phyloP scores from a whole-genome alignment of 2,888 invertebrate genomes.

The Drosophila pseudotalamancana region DNA sequence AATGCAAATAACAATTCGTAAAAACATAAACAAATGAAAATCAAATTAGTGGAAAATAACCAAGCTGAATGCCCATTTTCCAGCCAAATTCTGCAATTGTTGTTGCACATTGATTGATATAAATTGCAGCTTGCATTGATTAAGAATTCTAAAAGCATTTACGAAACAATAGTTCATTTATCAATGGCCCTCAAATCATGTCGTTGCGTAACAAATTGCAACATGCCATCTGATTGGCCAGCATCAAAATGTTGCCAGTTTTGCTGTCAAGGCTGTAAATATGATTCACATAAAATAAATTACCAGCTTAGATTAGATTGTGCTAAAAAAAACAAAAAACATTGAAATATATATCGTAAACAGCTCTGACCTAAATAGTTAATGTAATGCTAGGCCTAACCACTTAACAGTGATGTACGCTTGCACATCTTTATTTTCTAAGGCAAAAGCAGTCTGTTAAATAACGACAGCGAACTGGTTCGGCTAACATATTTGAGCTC shows the following conservation, averaged over 20 bases:
- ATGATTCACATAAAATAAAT: background rate
- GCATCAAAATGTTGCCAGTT: background rate
- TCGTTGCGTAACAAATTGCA: background rate
- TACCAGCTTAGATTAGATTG: too few species aligned
- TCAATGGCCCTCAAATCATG: slow-evolving; percentile 11
- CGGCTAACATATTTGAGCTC: too few species aligned
- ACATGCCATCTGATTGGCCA: slow-evolving; percentile 20
- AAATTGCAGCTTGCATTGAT: slow-evolving; percentile 21
- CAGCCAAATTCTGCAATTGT: background rate
- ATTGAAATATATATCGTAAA: too few species aligned
- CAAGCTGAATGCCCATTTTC: slow-evolving; percentile 17
- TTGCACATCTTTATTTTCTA: too few species aligned
- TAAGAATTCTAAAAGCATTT: slow-evolving; percentile 1
- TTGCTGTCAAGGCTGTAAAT: background rate
- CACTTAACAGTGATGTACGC: too few species aligned
- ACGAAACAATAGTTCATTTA: slow-evolving; percentile 24
- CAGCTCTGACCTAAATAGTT: too few species aligned
- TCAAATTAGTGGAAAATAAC: slow-evolving; percentile 56
- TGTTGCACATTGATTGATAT: slow-evolving; percentile 26
- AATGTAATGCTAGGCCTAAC: too few species aligned
- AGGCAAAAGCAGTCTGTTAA: too few species aligned
- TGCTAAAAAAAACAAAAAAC: too few species aligned
- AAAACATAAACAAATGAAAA: slow-evolving; percentile 67
- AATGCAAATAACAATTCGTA: slow-evolving; percentile 59
- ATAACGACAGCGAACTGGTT: too few species aligned